Percentiles rank a stretch among this genome's conserved stretches.
Evolutionary conservation across 1,140 invertebrate species (phyloP).

Genomic region (Varroa destructor): DNA sequence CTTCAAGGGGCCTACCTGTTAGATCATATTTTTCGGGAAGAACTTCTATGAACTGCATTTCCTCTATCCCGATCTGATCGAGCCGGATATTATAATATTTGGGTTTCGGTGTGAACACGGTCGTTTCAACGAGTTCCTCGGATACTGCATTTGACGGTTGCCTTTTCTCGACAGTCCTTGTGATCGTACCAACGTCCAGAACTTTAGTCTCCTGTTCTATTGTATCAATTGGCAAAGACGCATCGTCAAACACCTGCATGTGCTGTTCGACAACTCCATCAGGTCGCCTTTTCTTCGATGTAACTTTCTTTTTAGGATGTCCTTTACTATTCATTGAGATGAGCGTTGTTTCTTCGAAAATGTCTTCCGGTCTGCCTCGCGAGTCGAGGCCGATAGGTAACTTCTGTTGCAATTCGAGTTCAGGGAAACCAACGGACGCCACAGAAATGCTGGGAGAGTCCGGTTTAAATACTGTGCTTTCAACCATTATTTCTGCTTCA

Average conservation of each 20-base stretch:
- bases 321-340: background rate
- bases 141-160: background rate
- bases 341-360: conserved; percentile 2
- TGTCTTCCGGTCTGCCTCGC: background rate
- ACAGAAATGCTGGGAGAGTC: conserved; percentile 1
- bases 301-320: background rate
- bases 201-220: conserved; percentile 11
- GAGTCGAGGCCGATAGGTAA: background rate
- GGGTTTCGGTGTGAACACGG: conserved; percentile 2
- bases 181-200: conserved; percentile 5
- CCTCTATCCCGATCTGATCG: background rate
- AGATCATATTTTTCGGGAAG: background rate
- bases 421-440: conserved; percentile 12
- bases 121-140: conserved; percentile 20
- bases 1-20: background rate
- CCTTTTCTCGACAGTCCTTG: background rate
- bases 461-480: conserved; percentile 2
- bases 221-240: background rate
- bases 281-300: background rate
- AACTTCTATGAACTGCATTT: background rate
- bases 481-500: background rate
- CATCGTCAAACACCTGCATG: background rate
- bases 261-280: conserved; percentile 20
- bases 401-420: conserved; percentile 11
- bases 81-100: background rate